Evolutionary conservation across 2,888 invertebrate species (phyloP).

Genomic region (Epistrophella euchroma): DNA sequence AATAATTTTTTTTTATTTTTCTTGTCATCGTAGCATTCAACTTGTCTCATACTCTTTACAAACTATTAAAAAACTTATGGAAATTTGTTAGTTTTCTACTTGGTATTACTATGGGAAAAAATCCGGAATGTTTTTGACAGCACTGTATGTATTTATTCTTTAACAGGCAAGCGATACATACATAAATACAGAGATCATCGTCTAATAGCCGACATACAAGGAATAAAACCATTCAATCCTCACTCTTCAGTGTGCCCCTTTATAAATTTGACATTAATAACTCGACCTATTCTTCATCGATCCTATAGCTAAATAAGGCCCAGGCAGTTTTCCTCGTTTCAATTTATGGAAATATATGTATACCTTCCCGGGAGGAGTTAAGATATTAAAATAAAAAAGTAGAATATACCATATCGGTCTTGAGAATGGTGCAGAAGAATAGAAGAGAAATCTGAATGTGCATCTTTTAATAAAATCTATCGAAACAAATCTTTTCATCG

Average conservation of each 20-base stretch:
- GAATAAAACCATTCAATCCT: slow-evolving; percentile 35
- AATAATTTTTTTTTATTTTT: too few species aligned
- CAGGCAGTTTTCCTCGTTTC: slow-evolving; percentile 10
- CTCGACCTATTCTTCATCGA: slow-evolving; percentile 64
- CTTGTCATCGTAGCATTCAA: too few species aligned
- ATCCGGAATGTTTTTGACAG: too few species aligned
- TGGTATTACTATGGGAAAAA: too few species aligned
- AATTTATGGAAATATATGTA: slow-evolving; percentile 27
- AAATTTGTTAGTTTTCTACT: too few species aligned
- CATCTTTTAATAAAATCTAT: slow-evolving; percentile 50
- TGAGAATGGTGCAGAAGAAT: slow-evolving; percentile 20
- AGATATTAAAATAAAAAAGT: background rate
- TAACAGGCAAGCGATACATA: slow-evolving; percentile 2
- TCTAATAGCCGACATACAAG: slow-evolving; percentile 44
- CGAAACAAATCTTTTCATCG: slow-evolving; percentile 42
- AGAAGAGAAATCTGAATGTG: slow-evolving; percentile 45
- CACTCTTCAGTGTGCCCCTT: slow-evolving; percentile 51
- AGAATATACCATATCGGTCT: background rate
- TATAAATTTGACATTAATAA: slow-evolving; percentile 72
- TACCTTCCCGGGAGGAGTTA: background rate
- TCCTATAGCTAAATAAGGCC: slow-evolving; percentile 59
- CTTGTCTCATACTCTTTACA: too few species aligned
- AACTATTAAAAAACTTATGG: too few species aligned
- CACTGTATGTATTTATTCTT: too few species aligned
- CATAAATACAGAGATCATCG: slow-evolving; percentile 6